Evolutionary conservation across 2,888 invertebrate species (phyloP).

Genomic region (Troglohyphantes excavatus): DNA sequence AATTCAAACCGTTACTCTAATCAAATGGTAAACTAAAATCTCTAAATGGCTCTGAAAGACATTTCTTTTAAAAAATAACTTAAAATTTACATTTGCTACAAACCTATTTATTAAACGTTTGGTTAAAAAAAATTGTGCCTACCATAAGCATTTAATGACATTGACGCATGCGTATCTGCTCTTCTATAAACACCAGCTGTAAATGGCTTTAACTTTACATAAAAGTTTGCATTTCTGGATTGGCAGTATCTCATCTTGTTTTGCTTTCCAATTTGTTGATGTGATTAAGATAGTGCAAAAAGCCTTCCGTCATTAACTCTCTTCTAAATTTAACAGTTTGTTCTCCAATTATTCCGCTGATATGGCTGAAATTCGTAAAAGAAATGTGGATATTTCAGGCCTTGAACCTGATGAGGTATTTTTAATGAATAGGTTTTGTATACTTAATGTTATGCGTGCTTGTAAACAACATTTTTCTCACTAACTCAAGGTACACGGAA

Average conservation of each 20-base stretch:
- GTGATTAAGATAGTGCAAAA: conserved; percentile 61
- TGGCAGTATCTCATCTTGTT: conserved; percentile 34
- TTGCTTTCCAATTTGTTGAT: conserved; percentile 67
- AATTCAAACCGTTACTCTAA: no score
- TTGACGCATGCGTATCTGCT: no score
- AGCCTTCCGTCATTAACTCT: conserved; percentile 35
- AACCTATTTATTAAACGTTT: no score
- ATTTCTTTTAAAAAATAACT: no score
- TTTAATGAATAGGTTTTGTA: not conserved
- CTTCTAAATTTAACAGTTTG: not conserved
- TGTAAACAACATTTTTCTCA: not conserved
- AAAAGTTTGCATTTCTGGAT: not conserved
- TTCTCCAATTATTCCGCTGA: not conserved
- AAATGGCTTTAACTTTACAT: no score
- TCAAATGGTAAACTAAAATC: no score
- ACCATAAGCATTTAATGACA: no score
- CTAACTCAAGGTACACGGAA: not conserved
- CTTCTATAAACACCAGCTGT: no score
- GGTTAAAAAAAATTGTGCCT: no score
- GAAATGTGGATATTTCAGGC: conserved; percentile 43
- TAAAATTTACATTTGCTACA: no score
- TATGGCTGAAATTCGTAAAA: conserved; percentile 69
- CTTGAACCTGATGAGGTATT: conserved; percentile 46
- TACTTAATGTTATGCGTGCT: not conserved
- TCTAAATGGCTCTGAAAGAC: no score